A percentile compares a stretch with the other conserved stretches of the same genome.
These are phyloP conservation scores for Plagodis pulveraria DNA, from an alignment of 2,888 invertebrate species.

Conservation along the genomic window DNA sequence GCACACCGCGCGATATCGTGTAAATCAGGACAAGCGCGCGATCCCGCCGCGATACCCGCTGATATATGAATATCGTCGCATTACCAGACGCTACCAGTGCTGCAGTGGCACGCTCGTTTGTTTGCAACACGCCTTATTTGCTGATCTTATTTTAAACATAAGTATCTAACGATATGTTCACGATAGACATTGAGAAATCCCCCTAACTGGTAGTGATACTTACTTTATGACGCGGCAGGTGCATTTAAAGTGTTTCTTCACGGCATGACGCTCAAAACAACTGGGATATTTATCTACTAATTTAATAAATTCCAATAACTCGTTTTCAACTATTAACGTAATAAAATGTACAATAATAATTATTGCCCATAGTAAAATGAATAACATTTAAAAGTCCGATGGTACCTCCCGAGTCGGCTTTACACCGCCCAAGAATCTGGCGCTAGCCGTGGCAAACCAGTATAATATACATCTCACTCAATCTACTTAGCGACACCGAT, in stretches of 20 bases:
- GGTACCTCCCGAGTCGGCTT: conserved; percentile 45
- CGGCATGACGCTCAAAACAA: conserved; percentile 27
- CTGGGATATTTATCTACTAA: conserved; percentile 35
- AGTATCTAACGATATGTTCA: conserved; percentile 13
- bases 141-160: conserved; percentile 28
- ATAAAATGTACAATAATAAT: conserved; percentile 42
- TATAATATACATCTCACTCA: conserved; percentile 72
- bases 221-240: conserved; percentile 25
- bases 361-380: conserved; percentile 41
- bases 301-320: conserved; percentile 36
- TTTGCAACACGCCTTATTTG: conserved; percentile 40
- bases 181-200: conserved; percentile 31
- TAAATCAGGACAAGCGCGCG: conserved; percentile 72
- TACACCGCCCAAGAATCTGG: conserved; percentile 55
- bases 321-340: conserved; percentile 39
- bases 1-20: conserved; percentile 58
- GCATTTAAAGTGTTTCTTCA: conserved; percentile 26
- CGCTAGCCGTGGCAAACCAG: conserved; percentile 62
- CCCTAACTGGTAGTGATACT: conserved; percentile 19
- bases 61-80: conserved; percentile 76
- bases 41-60: conserved; percentile 68
- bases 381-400: conserved; percentile 45
- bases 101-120: conserved; percentile 37
- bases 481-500: conserved; percentile 80
- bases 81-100: conserved; percentile 51